These are phyloP conservation scores for Chionoecetes opilio DNA, from an alignment of 1,140 invertebrate genomes.

Conservation along the genomic window DNA sequence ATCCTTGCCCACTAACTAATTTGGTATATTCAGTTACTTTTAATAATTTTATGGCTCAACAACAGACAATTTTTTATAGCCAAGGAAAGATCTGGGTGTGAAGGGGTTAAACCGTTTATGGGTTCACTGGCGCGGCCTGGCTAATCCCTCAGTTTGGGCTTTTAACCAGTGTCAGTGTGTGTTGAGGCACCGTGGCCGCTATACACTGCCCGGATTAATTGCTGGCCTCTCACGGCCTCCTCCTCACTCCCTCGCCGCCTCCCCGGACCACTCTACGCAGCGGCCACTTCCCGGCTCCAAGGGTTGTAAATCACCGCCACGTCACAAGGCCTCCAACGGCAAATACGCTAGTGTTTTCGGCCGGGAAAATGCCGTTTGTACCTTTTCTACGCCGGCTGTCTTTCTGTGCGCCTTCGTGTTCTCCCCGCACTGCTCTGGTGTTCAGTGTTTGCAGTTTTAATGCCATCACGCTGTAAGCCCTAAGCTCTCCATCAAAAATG, in stretches of 20 bases:
- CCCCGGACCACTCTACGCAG: neutral
- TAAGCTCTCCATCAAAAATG: neutral
- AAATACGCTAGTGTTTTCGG: neutral
- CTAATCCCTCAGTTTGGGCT: neutral
- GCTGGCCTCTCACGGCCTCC: neutral
- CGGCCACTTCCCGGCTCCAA: slow-evolving; percentile 13
- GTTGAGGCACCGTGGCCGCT: neutral
- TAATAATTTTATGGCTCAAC: too few species aligned
- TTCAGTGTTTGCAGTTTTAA: neutral
- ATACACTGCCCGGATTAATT: neutral
- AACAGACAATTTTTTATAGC: too few species aligned
- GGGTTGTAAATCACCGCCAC: neutral
- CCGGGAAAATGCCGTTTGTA: neutral
- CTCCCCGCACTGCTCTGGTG: neutral
- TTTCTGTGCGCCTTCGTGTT: neutral
- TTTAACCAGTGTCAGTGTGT: neutral
- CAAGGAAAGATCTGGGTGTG: too few species aligned
- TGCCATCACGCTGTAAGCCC: neutral
- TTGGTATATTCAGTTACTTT: too few species aligned
- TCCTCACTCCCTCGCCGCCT: neutral
- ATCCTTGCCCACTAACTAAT: too few species aligned
- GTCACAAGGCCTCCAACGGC: neutral
- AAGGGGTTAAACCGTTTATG: too few species aligned
- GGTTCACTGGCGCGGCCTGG: too few species aligned
- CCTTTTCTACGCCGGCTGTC: neutral